These are phyloP conservation scores for Apamea sordens DNA, from an alignment of 2,888 invertebrate species.

Conservation along the genomic window DNA sequence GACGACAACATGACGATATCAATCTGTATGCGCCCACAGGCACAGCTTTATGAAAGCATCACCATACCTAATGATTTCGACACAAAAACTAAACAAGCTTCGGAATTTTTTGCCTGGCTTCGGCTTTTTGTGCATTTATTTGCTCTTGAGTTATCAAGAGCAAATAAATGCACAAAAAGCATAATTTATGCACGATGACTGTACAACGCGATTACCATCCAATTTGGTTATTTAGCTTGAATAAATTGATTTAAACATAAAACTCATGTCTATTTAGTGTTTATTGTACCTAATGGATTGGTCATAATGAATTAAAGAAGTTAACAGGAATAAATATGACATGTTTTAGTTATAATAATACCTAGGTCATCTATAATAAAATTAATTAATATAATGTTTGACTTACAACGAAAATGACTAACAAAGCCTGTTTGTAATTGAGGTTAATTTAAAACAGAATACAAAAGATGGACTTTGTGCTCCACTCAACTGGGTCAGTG, in stretches of 20 bases:
- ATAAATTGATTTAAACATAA: constrained; percentile 1
- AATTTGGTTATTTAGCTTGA: neutral
- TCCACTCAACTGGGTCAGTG: neutral
- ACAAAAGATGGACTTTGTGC: constrained; percentile 1
- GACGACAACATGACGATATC: neutral
- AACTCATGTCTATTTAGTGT: neutral
- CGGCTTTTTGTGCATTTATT: neutral
- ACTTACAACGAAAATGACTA: constrained; percentile 4
- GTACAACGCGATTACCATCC: constrained; percentile 11
- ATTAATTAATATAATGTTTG: neutral
- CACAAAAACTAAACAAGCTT: constrained; percentile 29
- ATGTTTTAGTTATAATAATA: neutral
- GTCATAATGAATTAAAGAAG: neutral
- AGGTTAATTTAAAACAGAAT: constrained; percentile 18
- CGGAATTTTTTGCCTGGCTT: constrained; percentile 14
- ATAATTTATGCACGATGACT: constrained; percentile 17
- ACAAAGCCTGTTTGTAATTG: neutral
- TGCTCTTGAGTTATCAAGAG: neutral
- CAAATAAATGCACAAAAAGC: constrained; percentile 29
- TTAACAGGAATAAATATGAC: constrained; percentile 17
- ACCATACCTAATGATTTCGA: neutral
- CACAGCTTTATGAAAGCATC: neutral
- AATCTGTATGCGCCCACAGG: neutral
- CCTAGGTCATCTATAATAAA: neutral
- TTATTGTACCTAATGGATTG: neutral